A percentile compares a stretch with the other conserved stretches of the same genome.
Evolutionary conservation across 1,140 invertebrate species (phyloP).

Genomic region (Lethocerus indicus): DNA sequence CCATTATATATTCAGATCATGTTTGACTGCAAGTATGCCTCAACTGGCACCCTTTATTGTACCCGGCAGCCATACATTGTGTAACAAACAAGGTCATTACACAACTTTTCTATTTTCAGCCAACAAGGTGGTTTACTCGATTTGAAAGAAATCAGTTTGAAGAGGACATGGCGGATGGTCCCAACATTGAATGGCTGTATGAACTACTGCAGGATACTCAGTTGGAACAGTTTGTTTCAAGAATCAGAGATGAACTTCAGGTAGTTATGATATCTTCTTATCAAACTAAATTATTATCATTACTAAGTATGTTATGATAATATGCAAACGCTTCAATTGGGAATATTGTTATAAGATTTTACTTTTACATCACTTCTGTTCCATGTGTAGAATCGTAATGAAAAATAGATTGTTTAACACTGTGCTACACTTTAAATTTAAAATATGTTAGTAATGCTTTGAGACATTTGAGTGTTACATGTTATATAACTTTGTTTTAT

Average conservation of each 20-base stretch:
- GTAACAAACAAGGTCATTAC: no score
- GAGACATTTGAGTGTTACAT: no score
- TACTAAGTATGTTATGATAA: neutral
- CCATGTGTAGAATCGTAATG: neutral
- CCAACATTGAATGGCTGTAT: constrained; percentile 61
- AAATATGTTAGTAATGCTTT: neutral
- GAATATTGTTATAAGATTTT: neutral
- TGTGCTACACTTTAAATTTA: neutral
- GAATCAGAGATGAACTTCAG: constrained; percentile 83
- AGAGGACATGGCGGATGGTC: constrained; percentile 29
- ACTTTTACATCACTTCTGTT: neutral
- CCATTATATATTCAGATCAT: no score
- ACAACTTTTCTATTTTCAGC: no score
- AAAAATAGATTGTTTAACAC: neutral
- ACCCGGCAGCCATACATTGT: no score
- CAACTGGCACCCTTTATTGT: no score
- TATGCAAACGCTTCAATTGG: neutral
- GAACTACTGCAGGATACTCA: constrained; percentile 79
- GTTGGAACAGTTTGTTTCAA: constrained; percentile 76
- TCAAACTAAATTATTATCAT: neutral
- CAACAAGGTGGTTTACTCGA: no score
- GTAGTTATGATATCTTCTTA: constrained; percentile 20
- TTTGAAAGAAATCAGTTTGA: no score
- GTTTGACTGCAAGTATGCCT: no score
- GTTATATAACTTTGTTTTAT: no score